Evolutionary conservation across 2,888 invertebrate genomes (phyloP).

Genomic region (Lithophane semibrunnea): DNA sequence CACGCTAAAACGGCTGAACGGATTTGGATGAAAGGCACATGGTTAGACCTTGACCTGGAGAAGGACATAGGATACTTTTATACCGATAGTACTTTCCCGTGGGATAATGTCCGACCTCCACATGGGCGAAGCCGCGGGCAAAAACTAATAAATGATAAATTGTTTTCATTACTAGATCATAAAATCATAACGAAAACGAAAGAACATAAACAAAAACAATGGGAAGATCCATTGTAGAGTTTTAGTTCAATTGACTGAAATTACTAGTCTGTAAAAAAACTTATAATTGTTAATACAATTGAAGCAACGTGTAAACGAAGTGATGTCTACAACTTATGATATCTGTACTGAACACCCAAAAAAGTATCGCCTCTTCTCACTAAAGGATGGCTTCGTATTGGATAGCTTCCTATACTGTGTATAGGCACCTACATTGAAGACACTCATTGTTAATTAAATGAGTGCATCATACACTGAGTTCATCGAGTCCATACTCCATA

Average conservation of each 20-base stretch:
- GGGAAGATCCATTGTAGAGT: not conserved
- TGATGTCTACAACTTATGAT: not conserved
- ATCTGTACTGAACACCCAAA: not conserved
- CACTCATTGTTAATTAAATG: conserved; percentile 36
- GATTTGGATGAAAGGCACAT: no score
- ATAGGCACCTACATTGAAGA: not conserved
- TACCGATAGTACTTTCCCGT: no score
- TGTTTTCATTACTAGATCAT: not conserved
- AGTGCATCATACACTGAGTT: conserved; percentile 57
- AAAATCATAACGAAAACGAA: not conserved
- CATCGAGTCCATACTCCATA: conserved; percentile 34
- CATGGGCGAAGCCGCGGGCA: no score
- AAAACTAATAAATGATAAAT: not conserved
- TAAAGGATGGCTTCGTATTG: not conserved
- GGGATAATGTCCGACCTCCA: no score
- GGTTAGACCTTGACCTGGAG: no score
- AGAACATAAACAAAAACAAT: not conserved
- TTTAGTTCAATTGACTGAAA: not conserved
- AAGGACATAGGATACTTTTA: no score
- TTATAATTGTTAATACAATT: not conserved
- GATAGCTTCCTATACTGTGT: no score
- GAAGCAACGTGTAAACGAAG: not conserved
- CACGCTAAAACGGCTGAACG: no score
- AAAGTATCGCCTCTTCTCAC: not conserved
- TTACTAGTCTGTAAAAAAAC: not conserved